Evolutionary conservation across 2,797 vertebrate genomes (phyloP), one percentile per base, ranked within the genome.

Genomic region (Cryptoprocta ferox): DNA sequence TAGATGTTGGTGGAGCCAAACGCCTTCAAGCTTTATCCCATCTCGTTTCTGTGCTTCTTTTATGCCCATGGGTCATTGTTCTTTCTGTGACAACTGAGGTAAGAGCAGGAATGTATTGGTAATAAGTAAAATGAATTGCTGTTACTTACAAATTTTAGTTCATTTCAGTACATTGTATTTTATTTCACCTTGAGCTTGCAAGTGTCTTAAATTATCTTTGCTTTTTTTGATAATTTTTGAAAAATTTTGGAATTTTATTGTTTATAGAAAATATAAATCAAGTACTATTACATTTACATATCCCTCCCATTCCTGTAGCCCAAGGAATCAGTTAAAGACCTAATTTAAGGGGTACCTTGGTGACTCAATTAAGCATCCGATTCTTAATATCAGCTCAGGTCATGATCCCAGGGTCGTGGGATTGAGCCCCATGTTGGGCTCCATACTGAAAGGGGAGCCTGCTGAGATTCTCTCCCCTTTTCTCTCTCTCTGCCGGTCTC

Each of bases 1-100:
- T 99, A 91, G 99, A 99, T 98, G 97, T 99, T 1, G 99, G 99
- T 30, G 99, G 99, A 97, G 98, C 99, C 42, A 99, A 99, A 95
- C 99, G 99, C 82, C 99, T 99, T 91, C 99, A 99, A 32, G 99
- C 99, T 87, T 99, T 99, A 80, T 99, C 99, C 96, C 99, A 99
- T 98, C 98, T 99, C 97, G 99, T 99, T 94, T 99, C 99, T 0
- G 98, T 99, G 19, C 68, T 99, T 28, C 99, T 99, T n/a, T 98
- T 99, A 97, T 99, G 99, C 95, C 99, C 99, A 0, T 99, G 99
- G 99, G 99, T 99, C 96, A 96, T 99, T 70, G 99, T 99, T 95
- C 99, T 99, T 78, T 99, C 99, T 83, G 98, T 98, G 35, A 99
- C 99, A 95, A 99, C 99, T 70, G 99, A 99, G 98, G 99, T 99